A percentile compares a stretch with the other conserved stretches of the same genome.
Evolutionary conservation across 2,797 vertebrate species (phyloP).

Genomic region (Arremon aurantiirostris): DNA sequence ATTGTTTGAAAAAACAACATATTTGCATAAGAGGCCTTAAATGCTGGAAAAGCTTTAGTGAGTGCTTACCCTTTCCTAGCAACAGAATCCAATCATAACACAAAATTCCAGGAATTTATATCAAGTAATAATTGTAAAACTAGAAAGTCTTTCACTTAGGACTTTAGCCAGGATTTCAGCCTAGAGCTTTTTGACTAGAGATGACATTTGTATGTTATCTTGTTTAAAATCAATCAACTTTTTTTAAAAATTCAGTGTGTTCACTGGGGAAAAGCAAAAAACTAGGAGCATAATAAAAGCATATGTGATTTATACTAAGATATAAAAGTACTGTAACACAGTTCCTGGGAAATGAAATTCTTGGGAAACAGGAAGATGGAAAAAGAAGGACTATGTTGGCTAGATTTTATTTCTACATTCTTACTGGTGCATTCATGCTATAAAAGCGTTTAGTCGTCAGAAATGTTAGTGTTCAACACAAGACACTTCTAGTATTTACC

Average conservation of each 20-base stretch:
- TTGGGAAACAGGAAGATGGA: neutral
- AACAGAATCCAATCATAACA: neutral
- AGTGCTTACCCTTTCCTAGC: neutral
- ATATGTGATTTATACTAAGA: neutral
- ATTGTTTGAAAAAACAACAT: neutral
- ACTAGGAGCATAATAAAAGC: neutral
- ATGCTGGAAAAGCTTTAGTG: neutral
- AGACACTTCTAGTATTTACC: neutral
- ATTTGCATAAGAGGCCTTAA: neutral
- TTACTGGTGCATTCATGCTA: neutral
- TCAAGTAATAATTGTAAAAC: neutral
- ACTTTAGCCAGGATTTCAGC: neutral
- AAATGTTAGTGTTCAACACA: neutral
- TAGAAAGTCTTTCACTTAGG: constrained; percentile 21
- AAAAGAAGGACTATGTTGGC: neutral
- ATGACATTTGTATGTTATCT: neutral
- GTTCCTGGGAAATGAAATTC: neutral
- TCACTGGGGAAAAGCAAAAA: neutral
- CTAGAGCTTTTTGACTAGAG: neutral
- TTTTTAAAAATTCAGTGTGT: neutral
- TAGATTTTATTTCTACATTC: neutral
- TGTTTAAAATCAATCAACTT: neutral
- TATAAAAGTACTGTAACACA: neutral
- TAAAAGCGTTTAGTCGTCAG: neutral
- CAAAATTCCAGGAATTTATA: neutral